Evolutionary conservation across 2,888 invertebrate genomes (phyloP).

Genomic region (Thyatira batis): DNA sequence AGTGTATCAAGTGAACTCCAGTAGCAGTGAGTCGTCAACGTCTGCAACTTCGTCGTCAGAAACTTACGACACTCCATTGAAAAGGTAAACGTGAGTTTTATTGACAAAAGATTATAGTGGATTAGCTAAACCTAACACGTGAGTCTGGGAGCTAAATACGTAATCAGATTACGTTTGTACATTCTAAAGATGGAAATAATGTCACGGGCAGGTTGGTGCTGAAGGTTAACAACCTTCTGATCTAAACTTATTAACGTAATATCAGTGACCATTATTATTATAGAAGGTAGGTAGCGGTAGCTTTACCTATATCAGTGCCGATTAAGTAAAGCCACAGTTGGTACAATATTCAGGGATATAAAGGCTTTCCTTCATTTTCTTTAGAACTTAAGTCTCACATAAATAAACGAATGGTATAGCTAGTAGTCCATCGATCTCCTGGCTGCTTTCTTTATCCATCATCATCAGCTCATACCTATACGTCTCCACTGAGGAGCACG

Average conservation of each 20-base stretch:
- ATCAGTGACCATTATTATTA: too few relatives aligned
- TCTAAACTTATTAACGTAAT: neutral
- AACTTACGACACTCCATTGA: conserved; percentile 59
- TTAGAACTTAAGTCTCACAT: too few relatives aligned
- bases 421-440: too few relatives aligned
- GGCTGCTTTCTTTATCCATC: too few relatives aligned
- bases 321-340: too few relatives aligned
- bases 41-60: conserved; percentile 60
- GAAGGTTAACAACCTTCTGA: neutral
- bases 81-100: conserved; percentile 49
- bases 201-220: neutral
- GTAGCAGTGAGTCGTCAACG: conserved; percentile 62
- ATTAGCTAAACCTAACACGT: neutral
- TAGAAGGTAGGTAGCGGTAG: too few relatives aligned
- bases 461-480: too few relatives aligned
- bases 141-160: neutral
- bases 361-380: too few relatives aligned
- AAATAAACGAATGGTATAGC: too few relatives aligned
- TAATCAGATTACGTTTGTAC: neutral
- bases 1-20: conserved; percentile 53
- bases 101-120: neutral
- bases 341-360: too few relatives aligned
- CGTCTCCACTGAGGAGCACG: too few relatives aligned
- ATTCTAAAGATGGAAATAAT: conserved; percentile 1
- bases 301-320: too few relatives aligned